Percentiles rank a stretch among this genome's conserved stretches.
Evolutionary conservation across 2,888 invertebrate genomes (phyloP).

Genomic region (Drosophila putrida): DNA sequence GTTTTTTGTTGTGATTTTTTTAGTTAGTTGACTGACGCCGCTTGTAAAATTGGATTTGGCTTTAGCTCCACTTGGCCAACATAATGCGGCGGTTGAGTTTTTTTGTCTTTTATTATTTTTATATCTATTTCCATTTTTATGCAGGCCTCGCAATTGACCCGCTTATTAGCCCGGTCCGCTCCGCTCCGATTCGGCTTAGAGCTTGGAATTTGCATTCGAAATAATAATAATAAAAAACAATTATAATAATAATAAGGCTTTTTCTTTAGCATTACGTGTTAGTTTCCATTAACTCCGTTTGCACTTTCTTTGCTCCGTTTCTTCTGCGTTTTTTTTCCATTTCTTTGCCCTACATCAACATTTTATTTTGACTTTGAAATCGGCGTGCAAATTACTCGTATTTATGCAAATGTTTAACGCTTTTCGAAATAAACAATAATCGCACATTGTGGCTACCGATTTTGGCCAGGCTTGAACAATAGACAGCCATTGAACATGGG

Average conservation of each 20-base stretch:
- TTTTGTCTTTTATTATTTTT: slow-evolving; percentile 21
- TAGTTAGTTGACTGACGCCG: slow-evolving; percentile 51
- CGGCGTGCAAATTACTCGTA: slow-evolving; percentile 58
- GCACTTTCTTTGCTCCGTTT: slow-evolving; percentile 59
- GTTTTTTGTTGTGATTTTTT: slow-evolving; percentile 51
- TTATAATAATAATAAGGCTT: slow-evolving; percentile 14
- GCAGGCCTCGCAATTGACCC: slow-evolving; percentile 68
- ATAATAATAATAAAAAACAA: slow-evolving; percentile 25
- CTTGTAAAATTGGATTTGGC: slow-evolving; percentile 33
- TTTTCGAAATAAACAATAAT: slow-evolving; percentile 51
- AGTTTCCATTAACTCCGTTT: slow-evolving; percentile 59
- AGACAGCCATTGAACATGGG: slow-evolving; percentile 19
- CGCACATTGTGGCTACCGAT: slow-evolving; percentile 35
- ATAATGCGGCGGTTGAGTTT: slow-evolving; percentile 27
- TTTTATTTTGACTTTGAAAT: slow-evolving; percentile 20
- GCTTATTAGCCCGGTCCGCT: slow-evolving; percentile 65
- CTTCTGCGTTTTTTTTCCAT: slow-evolving; percentile 7
- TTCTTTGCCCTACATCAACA: slow-evolving; percentile 12
- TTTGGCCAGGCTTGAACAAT: slow-evolving; percentile 33
- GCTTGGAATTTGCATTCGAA: slow-evolving; percentile 54
- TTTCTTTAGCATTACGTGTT: slow-evolving; percentile 53
- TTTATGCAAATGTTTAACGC: slow-evolving; percentile 63
- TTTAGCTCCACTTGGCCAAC: slow-evolving; percentile 30
- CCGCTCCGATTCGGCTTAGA: slow-evolving; percentile 31
- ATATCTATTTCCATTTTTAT: slow-evolving; percentile 48